Evolutionary conservation across 2,113 vertebrate species (phyloP), one percentile per base, ranked within the genome.

Genomic region (Motacilla tschutschensis): DNA sequence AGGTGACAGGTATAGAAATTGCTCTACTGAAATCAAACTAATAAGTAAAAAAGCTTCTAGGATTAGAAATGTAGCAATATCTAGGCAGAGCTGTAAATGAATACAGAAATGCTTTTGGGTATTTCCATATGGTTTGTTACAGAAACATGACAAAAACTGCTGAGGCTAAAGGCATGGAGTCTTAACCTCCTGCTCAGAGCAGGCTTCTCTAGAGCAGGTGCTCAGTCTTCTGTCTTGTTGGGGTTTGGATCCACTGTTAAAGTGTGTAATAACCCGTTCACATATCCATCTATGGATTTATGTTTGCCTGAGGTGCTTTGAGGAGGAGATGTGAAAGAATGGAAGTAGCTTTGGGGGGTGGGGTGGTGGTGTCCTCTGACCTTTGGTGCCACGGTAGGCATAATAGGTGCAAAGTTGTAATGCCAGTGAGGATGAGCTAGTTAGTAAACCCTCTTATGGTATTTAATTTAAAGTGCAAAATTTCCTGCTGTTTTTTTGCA

Each of bases 321-420:
- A 20, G 54, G 20, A 58, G 9, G 20, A 50, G 8, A 5, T 20
- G 6, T 3, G 25, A 26, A 26, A 48, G 18, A 82, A 33, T 10
- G 3, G 3, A 14, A 5, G 9, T 31, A 28, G 8, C 24, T 60
- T 38, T 25, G 4, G 2, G 8, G 3, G 1, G 0, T n/a, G 10
- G 5, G 7, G 2, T 10, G 12, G 4, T 48, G 3, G 1, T 50
- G 5, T 35, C 21, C 10, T 41, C 17, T 66, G 21, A 26, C 6
- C 31, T 67, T 24, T n/a, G 35, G 9, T 71, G 24, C 8, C 25
- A 0, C n/a, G 7, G 14, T 53, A 33, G 12, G 43, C 6, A 17
- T 51, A 54, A 21, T 22, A 53, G 53, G 11, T 55, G 46, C 12
- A 67, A 67, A 84, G 43, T 15, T 21, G 9, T 29, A 25, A 36